Conservation (phyloP, 2,113 vertebrate genomes). For the Tupaia tana region DNA sequence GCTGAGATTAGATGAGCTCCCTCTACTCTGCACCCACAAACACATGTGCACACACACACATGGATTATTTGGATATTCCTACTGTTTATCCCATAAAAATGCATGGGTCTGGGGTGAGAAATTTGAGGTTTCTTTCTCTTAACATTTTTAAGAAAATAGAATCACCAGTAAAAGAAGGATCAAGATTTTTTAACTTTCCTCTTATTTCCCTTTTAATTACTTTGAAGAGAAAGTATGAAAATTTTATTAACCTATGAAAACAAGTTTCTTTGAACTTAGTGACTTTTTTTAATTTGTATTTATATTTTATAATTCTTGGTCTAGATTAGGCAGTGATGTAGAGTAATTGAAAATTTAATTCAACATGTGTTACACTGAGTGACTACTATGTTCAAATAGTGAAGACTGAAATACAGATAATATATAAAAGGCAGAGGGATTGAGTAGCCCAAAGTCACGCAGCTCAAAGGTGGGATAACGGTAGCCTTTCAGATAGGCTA, state of each 20-base stretch:
- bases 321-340: not conserved
- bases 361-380: conserved; percentile 50
- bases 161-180: not conserved
- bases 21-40: not conserved
- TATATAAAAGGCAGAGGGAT: not conserved
- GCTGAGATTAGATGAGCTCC: not conserved
- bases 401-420: not conserved
- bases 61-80: not conserved
- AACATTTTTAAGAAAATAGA: not conserved
- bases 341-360: conserved; percentile 52
- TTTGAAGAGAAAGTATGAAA: conserved; percentile 35
- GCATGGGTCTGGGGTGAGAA: not conserved
- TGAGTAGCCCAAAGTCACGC: not conserved
- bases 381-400: not conserved
- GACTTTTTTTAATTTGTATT: conserved; percentile 33
- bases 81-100: not conserved
- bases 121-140: not conserved
- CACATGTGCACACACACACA: not conserved
- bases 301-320: conserved; percentile 35
- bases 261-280: not conserved
- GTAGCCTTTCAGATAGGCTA: not conserved
- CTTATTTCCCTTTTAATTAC: conserved; percentile 8
- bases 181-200: not conserved
- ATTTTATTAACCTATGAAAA: conserved; percentile 12
- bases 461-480: not conserved